Conservation (phyloP, 2,888 invertebrate genomes). For the Nomada ruficornis region DNA sequence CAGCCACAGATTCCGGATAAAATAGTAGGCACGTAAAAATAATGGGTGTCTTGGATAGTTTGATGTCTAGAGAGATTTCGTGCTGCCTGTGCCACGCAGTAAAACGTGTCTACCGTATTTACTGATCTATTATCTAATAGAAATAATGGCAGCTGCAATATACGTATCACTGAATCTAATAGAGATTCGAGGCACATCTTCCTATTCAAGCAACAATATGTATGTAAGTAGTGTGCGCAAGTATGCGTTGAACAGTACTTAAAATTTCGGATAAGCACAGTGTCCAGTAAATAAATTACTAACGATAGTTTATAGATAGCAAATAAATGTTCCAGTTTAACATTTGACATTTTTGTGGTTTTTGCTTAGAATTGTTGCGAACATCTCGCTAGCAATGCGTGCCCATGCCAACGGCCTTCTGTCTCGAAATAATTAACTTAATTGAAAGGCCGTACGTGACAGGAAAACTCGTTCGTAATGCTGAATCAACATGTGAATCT, state of each 20-base stretch:
- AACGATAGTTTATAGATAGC: too few species aligned
- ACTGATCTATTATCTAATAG: conserved; percentile 75
- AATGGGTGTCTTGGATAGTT: conserved; percentile 25
- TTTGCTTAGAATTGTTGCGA: not conserved
- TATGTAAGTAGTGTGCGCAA: too few species aligned
- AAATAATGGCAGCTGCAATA: conserved; percentile 60
- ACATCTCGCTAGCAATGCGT: not conserved
- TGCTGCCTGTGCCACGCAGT: conserved; percentile 47
- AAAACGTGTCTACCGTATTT: conserved; percentile 61
- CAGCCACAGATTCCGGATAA: conserved; percentile 6
- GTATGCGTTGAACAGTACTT: too few species aligned
- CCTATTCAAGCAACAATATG: not conserved
- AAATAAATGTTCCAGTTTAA: not conserved
- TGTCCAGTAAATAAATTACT: not conserved
- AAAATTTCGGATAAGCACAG: too few species aligned
- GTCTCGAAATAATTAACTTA: conserved; percentile 56
- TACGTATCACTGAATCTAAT: conserved; percentile 21
- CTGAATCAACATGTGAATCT: conserved; percentile 54
- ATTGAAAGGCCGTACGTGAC: conserved; percentile 55
- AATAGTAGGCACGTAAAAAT: conserved; percentile 14
- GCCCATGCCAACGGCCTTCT: conserved; percentile 7
- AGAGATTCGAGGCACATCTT: not conserved
- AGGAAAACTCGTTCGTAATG: conserved; percentile 44
- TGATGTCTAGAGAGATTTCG: conserved; percentile 34
- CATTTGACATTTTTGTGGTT: not conserved